Evolutionary conservation across 1,140 invertebrate species (phyloP).

Genomic region (Rhopalosiphum maidis): DNA sequence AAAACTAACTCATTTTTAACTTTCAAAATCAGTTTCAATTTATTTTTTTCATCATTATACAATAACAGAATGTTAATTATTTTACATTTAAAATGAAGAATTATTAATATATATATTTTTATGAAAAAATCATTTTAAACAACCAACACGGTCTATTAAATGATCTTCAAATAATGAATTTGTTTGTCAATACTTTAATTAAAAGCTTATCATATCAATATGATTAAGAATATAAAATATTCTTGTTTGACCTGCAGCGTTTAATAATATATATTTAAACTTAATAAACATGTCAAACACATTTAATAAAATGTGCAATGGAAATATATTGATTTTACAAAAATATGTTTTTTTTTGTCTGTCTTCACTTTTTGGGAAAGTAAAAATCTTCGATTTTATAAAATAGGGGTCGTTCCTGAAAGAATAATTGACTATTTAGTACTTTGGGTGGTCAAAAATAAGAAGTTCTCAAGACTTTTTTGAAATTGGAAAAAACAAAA

Average conservation of each 20-base stretch:
- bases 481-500: no score
- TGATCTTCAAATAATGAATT: neutral
- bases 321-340: neutral
- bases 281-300: neutral
- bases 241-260: neutral
- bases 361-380: no score
- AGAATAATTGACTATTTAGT: no score
- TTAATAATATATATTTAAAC: neutral
- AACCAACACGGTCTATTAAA: neutral
- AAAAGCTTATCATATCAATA: neutral
- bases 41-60: neutral
- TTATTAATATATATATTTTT: no score
- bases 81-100: neutral
- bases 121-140: neutral
- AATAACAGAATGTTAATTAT: neutral
- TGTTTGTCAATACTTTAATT: neutral
- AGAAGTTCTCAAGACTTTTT: no score
- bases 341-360: no score
- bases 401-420: no score
- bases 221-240: conserved; percentile 8
- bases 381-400: no score
- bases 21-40: neutral
- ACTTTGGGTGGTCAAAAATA: no score
- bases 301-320: neutral
- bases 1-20: neutral